phyloP scores from a whole-genome alignment of 2,888 invertebrate species.

The Balanococcus diminutus region DNA sequence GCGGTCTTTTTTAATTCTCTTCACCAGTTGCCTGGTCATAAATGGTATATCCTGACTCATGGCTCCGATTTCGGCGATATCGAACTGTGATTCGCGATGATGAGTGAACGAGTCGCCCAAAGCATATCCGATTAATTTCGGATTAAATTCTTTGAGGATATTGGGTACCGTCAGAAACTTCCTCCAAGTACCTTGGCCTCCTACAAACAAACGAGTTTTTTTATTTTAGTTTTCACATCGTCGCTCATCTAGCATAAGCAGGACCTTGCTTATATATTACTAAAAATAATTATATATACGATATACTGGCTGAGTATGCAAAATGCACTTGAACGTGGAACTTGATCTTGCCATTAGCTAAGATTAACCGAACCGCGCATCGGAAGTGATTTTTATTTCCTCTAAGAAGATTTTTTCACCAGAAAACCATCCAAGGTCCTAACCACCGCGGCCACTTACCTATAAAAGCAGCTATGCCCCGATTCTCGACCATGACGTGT shows the following conservation, averaged over 20 bases:
- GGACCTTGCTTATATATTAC: not conserved
- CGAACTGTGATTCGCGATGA: constrained; percentile 65
- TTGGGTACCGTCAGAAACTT: constrained; percentile 67
- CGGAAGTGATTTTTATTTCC: constrained; percentile 6
- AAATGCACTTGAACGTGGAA: constrained; percentile 5
- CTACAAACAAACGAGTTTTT: constrained; percentile 58
- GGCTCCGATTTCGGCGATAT: constrained; percentile 68
- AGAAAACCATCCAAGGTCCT: not conserved
- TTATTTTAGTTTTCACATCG: not conserved
- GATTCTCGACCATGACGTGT: constrained; percentile 63
- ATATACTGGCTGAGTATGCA: too few relatives aligned
- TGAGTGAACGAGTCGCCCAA: constrained; percentile 64
- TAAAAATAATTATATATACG: not conserved
- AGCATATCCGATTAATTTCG: constrained; percentile 69
- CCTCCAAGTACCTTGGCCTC: constrained; percentile 66
- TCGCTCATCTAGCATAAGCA: not conserved
- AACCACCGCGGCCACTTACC: constrained; percentile 25
- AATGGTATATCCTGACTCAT: constrained; percentile 67
- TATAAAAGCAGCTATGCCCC: constrained; percentile 61
- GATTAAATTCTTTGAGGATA: constrained; percentile 70
- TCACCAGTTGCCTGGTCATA: constrained; percentile 66
- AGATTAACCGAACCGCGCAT: not conserved
- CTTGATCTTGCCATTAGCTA: constrained; percentile 32
- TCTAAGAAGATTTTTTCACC: not conserved
- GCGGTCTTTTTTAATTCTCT: constrained; percentile 65